These are phyloP conservation scores for Lates japonicus DNA, from an alignment of 2,797 vertebrate species.

Conservation along the genomic window DNA sequence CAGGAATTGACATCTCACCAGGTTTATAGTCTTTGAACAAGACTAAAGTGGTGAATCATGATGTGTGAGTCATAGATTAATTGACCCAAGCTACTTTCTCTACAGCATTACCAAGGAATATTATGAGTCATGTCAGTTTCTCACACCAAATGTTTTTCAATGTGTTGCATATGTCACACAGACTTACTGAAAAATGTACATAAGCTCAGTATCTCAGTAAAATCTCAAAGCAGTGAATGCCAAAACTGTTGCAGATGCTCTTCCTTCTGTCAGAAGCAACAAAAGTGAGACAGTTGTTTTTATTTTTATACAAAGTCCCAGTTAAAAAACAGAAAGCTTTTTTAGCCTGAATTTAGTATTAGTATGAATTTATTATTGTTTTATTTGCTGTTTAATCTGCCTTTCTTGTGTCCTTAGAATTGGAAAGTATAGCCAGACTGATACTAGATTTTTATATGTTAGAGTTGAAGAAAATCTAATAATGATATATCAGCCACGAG, in stretches of 20 bases:
- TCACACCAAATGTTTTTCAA: constrained; percentile 14
- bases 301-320: too few relatives aligned
- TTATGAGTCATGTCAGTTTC: constrained; percentile 12
- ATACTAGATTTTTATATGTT: too few relatives aligned
- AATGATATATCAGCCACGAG: background rate
- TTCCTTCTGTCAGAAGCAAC: background rate
- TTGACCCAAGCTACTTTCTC: constrained; percentile 3
- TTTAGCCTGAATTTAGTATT: background rate
- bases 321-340: background rate
- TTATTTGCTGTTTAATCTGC: too few relatives aligned
- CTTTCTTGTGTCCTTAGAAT: background rate
- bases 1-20: background rate
- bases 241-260: background rate
- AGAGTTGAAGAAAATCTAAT: background rate
- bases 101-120: constrained; percentile 3
- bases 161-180: background rate
- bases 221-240: background rate
- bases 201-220: background rate
- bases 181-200: constrained; percentile 2
- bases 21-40: background rate
- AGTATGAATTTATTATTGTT: too few relatives aligned
- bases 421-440: background rate
- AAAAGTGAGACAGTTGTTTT: background rate
- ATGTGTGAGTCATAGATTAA: constrained; percentile 21
- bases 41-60: background rate